Conservation (phyloP, 2,797 vertebrate species). For the Tangara arthus region DNA sequence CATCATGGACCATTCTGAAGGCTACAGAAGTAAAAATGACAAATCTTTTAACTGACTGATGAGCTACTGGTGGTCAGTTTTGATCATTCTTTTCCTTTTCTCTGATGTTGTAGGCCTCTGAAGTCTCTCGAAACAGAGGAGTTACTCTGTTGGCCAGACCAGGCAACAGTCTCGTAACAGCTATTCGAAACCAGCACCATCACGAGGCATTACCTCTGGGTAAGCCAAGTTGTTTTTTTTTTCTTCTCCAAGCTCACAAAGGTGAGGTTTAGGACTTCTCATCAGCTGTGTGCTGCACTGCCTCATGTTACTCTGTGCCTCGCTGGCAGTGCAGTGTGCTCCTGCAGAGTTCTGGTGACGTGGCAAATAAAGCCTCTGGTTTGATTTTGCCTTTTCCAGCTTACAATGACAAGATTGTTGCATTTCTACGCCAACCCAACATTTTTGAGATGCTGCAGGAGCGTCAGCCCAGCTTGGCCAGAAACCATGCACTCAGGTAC, state of each 20-base stretch:
- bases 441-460: conserved; percentile 97
- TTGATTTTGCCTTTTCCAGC: conserved; percentile 74
- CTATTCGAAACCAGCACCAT: conserved; percentile 89
- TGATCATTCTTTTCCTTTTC: neutral
- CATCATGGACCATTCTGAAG: neutral
- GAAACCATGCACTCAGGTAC: conserved; percentile 93
- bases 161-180: conserved; percentile 88
- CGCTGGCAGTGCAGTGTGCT: neutral
- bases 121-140: conserved; percentile 92
- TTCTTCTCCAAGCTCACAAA: neutral
- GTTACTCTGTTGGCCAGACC: conserved; percentile 86
- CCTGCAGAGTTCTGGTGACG: neutral
- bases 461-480: conserved; percentile 89
- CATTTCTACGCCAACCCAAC: conserved; percentile 94
- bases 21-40: neutral
- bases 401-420: conserved; percentile 98
- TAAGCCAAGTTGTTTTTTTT: conserved; percentile 41
- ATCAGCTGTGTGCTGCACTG: neutral
- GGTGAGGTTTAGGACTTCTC: neutral
- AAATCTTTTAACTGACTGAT: neutral
- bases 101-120: conserved; percentile 84
- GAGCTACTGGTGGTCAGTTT: neutral
- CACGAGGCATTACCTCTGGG: conserved; percentile 83
- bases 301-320: neutral
- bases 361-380: neutral